Percentiles rank a stretch among this genome's conserved stretches.
Conservation (phyloP, 2,797 vertebrate species). For the Vultur gryphus region DNA sequence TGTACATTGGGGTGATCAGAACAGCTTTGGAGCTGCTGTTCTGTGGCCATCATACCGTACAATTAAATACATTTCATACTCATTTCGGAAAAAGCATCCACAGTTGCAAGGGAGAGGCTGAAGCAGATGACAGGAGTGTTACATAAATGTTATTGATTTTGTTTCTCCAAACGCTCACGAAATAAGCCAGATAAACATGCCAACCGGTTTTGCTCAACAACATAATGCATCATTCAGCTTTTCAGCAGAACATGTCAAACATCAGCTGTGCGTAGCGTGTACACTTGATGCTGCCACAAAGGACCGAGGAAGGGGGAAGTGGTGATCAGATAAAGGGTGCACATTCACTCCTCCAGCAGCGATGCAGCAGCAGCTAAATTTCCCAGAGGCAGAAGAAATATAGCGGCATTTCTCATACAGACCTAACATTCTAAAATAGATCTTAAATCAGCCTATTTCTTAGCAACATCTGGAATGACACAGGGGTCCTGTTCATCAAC, state of each 20-base stretch:
- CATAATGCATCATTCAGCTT: background rate
- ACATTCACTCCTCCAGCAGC: background rate
- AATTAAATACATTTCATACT: background rate
- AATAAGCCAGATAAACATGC: constrained; percentile 12
- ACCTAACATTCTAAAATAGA: background rate
- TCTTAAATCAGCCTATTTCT: background rate
- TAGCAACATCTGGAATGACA: background rate
- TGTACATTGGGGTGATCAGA: background rate
- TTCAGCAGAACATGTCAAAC: background rate
- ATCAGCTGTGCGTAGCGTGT: background rate
- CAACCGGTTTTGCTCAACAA: background rate
- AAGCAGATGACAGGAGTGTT: background rate
- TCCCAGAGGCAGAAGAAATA: background rate
- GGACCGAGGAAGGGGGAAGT: background rate
- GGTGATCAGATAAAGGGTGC: background rate
- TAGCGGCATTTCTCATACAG: background rate
- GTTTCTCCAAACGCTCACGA: background rate
- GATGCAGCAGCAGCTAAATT: background rate
- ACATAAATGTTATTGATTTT: background rate
- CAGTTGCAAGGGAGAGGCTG: background rate
- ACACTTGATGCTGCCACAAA: background rate
- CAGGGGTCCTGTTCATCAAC: background rate
- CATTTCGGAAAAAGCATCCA: background rate
- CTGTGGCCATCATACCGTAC: background rate
- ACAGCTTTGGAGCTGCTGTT: background rate